phyloP scores from a whole-genome alignment of 1,140 invertebrate genomes.

The Onthophagus taurus region DNA sequence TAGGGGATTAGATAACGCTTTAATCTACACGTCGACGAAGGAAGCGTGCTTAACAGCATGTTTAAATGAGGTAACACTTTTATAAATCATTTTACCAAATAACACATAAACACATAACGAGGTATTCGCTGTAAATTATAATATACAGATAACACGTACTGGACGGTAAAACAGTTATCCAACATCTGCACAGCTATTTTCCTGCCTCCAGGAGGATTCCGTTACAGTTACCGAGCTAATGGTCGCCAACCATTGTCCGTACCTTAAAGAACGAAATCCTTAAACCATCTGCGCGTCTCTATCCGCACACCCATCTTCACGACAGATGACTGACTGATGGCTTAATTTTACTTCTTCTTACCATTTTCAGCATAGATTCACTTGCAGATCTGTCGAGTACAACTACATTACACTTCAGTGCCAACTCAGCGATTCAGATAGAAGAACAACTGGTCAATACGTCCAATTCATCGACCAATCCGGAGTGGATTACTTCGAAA shows the following conservation, averaged over 20 bases:
- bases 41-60: conserved; percentile 87
- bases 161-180: too few species aligned
- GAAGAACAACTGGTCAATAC: conserved; percentile 72
- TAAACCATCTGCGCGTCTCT: too few species aligned
- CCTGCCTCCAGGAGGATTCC: too few species aligned
- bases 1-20: conserved; percentile 77
- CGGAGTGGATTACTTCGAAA: conserved; percentile 92
- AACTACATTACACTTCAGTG: conserved; percentile 88
- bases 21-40: conserved; percentile 88
- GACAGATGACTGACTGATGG: too few species aligned
- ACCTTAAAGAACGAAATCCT: too few species aligned
- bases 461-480: conserved; percentile 80
- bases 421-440: conserved; percentile 78
- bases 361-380: conserved; percentile 65
- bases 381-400: conserved; percentile 85
- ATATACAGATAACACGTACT: conserved; percentile 2
- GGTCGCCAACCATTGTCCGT: too few species aligned
- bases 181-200: too few species aligned
- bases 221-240: too few species aligned
- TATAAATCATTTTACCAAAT: too few species aligned
- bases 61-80: conserved; percentile 66
- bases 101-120: conserved; percentile 1
- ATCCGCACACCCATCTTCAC: too few species aligned
- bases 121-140: too few species aligned
- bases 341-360: neutral